phyloP scores from a whole-genome alignment of 1,140 invertebrate genomes.

The Neuroterus valhalla region DNA sequence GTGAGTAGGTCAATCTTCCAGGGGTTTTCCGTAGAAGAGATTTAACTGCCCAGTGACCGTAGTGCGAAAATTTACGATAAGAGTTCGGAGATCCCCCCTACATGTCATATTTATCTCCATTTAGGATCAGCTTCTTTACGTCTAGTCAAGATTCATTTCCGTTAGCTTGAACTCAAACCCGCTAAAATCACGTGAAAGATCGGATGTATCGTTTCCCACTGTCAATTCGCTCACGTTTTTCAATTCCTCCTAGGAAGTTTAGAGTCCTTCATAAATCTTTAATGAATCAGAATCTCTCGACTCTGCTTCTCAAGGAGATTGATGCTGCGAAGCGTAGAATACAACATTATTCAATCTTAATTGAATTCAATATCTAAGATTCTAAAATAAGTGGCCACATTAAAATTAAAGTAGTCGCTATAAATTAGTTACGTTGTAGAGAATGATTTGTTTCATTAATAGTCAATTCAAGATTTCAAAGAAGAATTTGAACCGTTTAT shows the following conservation, averaged over 20 bases:
- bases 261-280: neutral
- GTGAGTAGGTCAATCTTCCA: conserved; percentile 2
- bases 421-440: too few relatives aligned
- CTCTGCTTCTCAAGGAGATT: neutral
- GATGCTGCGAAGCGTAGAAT: neutral
- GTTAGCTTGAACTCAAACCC: neutral
- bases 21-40: neutral
- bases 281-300: neutral
- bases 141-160: conserved; percentile 20
- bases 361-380: neutral
- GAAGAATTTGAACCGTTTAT: too few relatives aligned
- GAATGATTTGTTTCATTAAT: too few relatives aligned
- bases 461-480: too few relatives aligned
- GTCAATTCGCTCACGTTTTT: conserved; percentile 9
- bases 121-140: conserved; percentile 2
- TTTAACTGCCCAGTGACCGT: neutral
- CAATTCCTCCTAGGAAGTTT: neutral
- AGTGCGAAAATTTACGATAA: conserved; percentile 10
- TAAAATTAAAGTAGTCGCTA: neutral
- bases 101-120: neutral
- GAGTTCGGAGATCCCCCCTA: conserved; percentile 1
- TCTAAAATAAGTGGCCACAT: neutral
- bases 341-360: too few relatives aligned
- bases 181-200: conserved; percentile 1
- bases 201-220: conserved; percentile 4